Evolutionary conservation across 2,797 vertebrate species (phyloP).

Genomic region (Chelmon rostratus): DNA sequence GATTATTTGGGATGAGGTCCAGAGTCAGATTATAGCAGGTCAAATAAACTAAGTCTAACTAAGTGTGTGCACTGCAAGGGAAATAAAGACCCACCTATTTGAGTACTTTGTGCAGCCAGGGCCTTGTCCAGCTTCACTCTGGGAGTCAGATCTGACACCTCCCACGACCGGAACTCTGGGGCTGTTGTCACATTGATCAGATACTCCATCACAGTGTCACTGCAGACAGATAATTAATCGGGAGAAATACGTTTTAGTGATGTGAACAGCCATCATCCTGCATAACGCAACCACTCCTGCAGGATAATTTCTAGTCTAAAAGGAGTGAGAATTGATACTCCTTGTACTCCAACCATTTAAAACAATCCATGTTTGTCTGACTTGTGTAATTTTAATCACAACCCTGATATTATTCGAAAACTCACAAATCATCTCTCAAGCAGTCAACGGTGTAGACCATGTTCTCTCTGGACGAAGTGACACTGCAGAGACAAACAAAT

Average conservation of each 20-base stretch:
- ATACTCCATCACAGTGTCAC: conserved; percentile 98
- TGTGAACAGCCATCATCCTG: neutral
- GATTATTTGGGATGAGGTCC: neutral
- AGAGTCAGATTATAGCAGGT: neutral
- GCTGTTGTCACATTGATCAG: conserved; percentile 98
- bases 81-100: conserved; percentile 84
- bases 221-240: conserved; percentile 62
- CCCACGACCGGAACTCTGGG: conserved; percentile 95
- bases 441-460: conserved; percentile 94
- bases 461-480: conserved; percentile 92
- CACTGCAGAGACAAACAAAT: conserved; percentile 81
- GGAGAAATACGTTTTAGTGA: neutral
- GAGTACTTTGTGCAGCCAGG: conserved; percentile 87
- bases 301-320: neutral
- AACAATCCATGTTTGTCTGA: neutral
- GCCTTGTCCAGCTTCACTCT: conserved; percentile 89
- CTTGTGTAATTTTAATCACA: neutral
- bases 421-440: conserved; percentile 94
- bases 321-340: neutral
- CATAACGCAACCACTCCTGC: neutral
- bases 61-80: neutral
- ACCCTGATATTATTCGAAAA: conserved; percentile 39
- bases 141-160: conserved; percentile 89
- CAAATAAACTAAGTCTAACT: neutral
- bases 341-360: neutral